Evolutionary conservation across 2,888 invertebrate species (phyloP).

Genomic region (Cylindroiulus punctatus): DNA sequence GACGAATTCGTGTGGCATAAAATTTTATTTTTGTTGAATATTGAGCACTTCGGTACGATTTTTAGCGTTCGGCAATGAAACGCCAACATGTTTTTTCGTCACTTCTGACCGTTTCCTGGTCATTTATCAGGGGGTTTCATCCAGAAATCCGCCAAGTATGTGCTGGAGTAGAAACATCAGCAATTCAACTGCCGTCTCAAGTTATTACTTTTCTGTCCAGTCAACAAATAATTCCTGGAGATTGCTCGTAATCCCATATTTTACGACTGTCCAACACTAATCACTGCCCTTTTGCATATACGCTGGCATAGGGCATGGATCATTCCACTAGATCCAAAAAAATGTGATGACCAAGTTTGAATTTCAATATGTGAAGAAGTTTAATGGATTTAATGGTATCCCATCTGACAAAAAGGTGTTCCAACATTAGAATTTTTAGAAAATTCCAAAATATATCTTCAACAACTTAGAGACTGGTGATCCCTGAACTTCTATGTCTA

Average conservation of each 20-base stretch:
- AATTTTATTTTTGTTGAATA: background rate
- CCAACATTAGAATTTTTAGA: background rate
- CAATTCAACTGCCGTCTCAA: slow-evolving; percentile 15
- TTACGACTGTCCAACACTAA: background rate
- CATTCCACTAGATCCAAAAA: background rate
- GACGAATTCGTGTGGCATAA: too few species aligned
- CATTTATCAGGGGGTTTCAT: background rate
- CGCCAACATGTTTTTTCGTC: background rate
- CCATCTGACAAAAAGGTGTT: background rate
- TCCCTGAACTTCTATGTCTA: too few species aligned
- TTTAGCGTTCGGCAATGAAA: too few species aligned
- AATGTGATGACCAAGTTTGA: background rate
- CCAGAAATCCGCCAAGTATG: background rate
- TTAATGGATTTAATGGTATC: background rate
- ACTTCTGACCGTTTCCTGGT: background rate
- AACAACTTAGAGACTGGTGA: too few species aligned
- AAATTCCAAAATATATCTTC: too few species aligned
- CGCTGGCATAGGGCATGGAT: background rate
- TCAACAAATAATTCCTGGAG: slow-evolving; percentile 10
- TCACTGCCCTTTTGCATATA: background rate
- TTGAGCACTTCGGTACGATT: background rate
- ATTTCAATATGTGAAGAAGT: background rate
- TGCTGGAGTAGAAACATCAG: background rate
- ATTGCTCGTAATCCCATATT: background rate
- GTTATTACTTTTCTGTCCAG: background rate